phyloP scores from a whole-genome alignment of 2,113 vertebrate genomes.

The Caracal caracal region DNA sequence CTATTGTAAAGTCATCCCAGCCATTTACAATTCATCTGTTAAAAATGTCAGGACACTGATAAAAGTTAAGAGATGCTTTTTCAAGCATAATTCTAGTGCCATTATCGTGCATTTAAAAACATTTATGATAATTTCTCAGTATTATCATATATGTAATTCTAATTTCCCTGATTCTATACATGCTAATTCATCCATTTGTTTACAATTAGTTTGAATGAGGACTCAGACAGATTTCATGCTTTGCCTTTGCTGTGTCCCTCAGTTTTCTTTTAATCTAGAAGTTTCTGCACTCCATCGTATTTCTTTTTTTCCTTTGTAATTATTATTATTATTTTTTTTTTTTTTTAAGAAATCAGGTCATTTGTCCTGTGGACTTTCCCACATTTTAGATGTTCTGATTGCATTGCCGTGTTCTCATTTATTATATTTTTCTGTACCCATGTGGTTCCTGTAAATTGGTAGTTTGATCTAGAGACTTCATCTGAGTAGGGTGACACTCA shows the following conservation, averaged over 20 bases:
- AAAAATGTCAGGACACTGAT: background rate
- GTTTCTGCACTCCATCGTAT: background rate
- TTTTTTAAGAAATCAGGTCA: background rate
- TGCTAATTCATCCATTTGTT: background rate
- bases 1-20: background rate
- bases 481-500: background rate
- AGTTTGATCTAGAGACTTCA: background rate
- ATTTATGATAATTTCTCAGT: background rate
- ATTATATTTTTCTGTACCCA: background rate
- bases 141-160: background rate
- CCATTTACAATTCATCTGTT: background rate
- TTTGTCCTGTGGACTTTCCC: background rate
- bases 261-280: constrained; percentile 36
- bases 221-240: background rate
- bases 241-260: background rate
- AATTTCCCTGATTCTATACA: background rate
- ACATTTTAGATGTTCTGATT: constrained; percentile 3
- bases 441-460: background rate
- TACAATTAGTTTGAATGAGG: background rate
- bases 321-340: background rate
- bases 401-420: background rate
- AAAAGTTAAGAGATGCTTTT: background rate
- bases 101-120: background rate
- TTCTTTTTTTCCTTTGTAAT: background rate
- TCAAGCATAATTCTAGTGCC: background rate